Evolutionary conservation across 2,888 invertebrate genomes (phyloP).

Genomic region (Nemoura dubitans): DNA sequence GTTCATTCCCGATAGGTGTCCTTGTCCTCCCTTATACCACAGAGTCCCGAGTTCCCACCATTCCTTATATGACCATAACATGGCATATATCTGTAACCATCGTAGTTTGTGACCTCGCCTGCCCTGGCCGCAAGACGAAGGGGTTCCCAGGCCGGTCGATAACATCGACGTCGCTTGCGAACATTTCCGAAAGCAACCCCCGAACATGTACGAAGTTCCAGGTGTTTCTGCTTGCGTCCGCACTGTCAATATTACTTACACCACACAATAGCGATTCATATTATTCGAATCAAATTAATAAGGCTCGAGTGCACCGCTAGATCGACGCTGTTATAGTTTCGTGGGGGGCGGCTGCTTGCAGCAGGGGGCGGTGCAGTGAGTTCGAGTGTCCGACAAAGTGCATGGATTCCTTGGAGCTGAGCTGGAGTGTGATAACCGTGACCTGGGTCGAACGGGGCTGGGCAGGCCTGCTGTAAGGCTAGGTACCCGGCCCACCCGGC

Average conservation of each 20-base stretch:
- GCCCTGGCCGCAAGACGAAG: conserved; percentile 25
- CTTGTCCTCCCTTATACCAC: conserved; percentile 1
- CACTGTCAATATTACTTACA: conserved; percentile 47
- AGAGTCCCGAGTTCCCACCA: background rate
- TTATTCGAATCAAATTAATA: conserved; percentile 8
- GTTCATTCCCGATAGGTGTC: conserved; percentile 9
- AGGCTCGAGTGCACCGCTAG: background rate
- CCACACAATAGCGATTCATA: conserved; percentile 20
- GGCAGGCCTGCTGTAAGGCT: conserved; percentile 41
- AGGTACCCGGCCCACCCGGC: conserved; percentile 35
- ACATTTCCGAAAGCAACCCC: conserved; percentile 17
- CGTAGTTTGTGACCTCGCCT: background rate
- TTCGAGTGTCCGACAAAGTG: background rate
- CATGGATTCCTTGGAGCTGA: background rate
- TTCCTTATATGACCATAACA: background rate
- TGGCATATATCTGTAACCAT: background rate
- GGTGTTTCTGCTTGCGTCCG: conserved; percentile 46
- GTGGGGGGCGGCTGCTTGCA: background rate
- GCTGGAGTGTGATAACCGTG: conserved; percentile 42
- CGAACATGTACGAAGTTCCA: conserved; percentile 45
- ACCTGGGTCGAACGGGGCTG: conserved; percentile 50
- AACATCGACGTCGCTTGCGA: conserved; percentile 44
- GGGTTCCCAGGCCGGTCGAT: conserved; percentile 43
- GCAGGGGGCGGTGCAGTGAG: background rate
- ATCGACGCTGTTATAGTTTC: background rate